These are phyloP conservation scores for Epinephelus lanceolatus DNA, from an alignment of 2,113 vertebrate species.

Conservation along the genomic window DNA sequence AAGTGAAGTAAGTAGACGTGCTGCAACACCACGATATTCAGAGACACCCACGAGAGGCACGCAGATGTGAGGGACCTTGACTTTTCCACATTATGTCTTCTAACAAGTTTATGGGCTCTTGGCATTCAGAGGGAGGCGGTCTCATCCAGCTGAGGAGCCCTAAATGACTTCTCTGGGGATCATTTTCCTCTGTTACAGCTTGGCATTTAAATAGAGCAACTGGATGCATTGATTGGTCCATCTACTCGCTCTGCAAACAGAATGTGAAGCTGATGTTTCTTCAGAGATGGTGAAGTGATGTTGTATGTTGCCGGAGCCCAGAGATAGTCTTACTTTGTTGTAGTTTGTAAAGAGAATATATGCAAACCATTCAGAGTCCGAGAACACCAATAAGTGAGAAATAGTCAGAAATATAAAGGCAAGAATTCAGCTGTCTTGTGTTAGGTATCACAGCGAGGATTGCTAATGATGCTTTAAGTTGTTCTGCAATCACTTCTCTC, in stretches of 20 bases:
- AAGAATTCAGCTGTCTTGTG: not conserved
- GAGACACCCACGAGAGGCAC: slow-evolving; percentile 54
- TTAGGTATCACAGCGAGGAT: not conserved
- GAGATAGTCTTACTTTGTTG: not conserved
- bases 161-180: slow-evolving; percentile 71
- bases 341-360: slow-evolving; percentile 6
- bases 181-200: slow-evolving; percentile 55
- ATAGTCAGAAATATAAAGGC: not conserved
- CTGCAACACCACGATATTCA: slow-evolving; percentile 37
- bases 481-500: slow-evolving; percentile 18
- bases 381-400: slow-evolving; percentile 6
- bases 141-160: slow-evolving; percentile 44
- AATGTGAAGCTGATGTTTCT: slow-evolving; percentile 31
- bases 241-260: slow-evolving; percentile 39
- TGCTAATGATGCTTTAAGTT: slow-evolving; percentile 19
- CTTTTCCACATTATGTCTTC: slow-evolving; percentile 53
- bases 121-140: slow-evolving; percentile 46
- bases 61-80: slow-evolving; percentile 57
- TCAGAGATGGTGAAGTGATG: slow-evolving; percentile 18
- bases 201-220: slow-evolving; percentile 69
- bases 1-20: slow-evolving; percentile 56
- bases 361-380: not conserved
- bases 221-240: slow-evolving; percentile 52
- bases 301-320: not conserved
- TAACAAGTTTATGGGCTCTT: slow-evolving; percentile 62